Percentiles rank a stretch among this genome's conserved stretches.
Conservation (phyloP, 2,797 vertebrate genomes). For the Melanotaenia pygmaea region DNA sequence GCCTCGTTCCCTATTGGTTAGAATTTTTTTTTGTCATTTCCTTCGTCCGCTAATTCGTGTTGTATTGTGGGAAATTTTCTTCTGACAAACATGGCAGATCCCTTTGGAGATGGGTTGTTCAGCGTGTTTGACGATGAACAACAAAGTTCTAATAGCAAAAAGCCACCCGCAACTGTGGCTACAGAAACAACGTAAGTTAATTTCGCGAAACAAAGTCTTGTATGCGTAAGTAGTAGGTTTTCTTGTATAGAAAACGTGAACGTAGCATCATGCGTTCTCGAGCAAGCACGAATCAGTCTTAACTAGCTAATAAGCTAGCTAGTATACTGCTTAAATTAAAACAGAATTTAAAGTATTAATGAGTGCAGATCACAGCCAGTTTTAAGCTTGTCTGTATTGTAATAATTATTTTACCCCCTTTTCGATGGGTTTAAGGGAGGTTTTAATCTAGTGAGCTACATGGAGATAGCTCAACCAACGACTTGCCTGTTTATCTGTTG, state of each 20-base stretch:
- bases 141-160: constrained; percentile 78
- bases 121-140: constrained; percentile 95
- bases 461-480: not conserved
- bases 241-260: not conserved
- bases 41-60: constrained; percentile 26
- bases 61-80: constrained; percentile 69
- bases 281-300: not conserved
- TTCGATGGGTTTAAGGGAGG: fast-evolving
- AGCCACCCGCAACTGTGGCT: constrained; percentile 32
- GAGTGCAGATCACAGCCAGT: no score
- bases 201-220: not conserved
- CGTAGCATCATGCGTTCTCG: constrained; percentile 12
- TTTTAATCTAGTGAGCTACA: not conserved
- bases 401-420: fast-evolving
- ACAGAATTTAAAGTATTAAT: fast-evolving
- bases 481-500: not conserved
- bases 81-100: constrained; percentile 88
- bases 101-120: constrained; percentile 93
- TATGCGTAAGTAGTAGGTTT: not conserved
- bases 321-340: not conserved
- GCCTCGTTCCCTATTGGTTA: not conserved
- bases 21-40: not conserved
- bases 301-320: constrained; percentile 2
- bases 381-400: not conserved
- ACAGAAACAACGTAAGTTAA: constrained; percentile 75